Conservation (phyloP, 2,888 invertebrate species). For the Amphipoea lucens region DNA sequence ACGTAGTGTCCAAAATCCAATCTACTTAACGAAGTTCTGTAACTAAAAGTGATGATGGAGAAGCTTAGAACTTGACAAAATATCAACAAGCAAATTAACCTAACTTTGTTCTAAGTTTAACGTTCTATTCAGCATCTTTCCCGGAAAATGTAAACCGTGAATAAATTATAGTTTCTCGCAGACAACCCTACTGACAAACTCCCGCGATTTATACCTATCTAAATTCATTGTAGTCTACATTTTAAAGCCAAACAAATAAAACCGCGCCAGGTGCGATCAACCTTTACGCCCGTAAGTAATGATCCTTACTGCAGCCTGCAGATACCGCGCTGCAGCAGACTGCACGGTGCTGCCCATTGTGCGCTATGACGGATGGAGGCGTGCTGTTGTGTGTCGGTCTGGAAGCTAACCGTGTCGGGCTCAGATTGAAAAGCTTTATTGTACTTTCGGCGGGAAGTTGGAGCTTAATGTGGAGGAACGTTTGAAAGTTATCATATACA, state of each 20-base stretch:
- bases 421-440: constrained; percentile 1
- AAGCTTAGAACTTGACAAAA: not conserved
- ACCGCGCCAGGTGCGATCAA: constrained; percentile 38
- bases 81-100: not conserved
- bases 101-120: not conserved
- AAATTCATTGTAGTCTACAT: not conserved
- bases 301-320: constrained; percentile 6
- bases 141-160: not conserved
- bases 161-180: not conserved
- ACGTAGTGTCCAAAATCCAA: not conserved
- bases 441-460: not conserved
- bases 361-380: constrained; percentile 32
- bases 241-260: constrained; percentile 39
- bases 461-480: constrained; percentile 6
- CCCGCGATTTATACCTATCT: constrained; percentile 7
- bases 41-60: not conserved
- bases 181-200: not conserved
- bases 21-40: not conserved
- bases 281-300: constrained; percentile 36
- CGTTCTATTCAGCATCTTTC: not conserved
- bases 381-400: constrained; percentile 6
- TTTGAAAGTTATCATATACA: not conserved
- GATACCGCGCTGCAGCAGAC: constrained; percentile 21
- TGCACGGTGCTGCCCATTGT: constrained; percentile 20
- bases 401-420: constrained; percentile 3